Percentiles rank a stretch among this genome's conserved stretches.
Conservation (phyloP, 1,140 invertebrate species). For the Berghia stephanieae region DNA sequence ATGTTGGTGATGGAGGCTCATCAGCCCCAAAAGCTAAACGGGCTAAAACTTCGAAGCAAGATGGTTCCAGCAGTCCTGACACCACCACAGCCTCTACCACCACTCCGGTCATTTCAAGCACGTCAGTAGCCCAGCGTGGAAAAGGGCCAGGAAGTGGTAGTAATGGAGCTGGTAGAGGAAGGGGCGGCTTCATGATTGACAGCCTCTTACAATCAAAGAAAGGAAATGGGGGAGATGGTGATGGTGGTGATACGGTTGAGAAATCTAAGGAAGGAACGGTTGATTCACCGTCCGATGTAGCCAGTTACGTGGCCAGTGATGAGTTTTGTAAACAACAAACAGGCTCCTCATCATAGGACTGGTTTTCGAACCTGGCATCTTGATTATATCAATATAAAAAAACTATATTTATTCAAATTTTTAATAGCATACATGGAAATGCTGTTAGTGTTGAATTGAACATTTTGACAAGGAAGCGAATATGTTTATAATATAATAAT, state of each 20-base stretch:
- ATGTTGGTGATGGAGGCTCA: conserved; percentile 15
- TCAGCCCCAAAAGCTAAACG: conserved; percentile 22
- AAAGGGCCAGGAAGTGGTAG: conserved; percentile 7
- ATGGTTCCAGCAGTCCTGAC: neutral
- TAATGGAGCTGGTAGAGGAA: conserved; percentile 33
- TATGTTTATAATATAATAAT: too few relatives aligned
- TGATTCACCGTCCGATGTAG: conserved; percentile 35
- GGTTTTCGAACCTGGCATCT: too few relatives aligned
- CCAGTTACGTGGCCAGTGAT: conserved; percentile 37
- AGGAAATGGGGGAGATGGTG: conserved; percentile 1
- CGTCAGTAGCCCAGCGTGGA: conserved; percentile 11
- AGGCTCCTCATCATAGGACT: too few relatives aligned
- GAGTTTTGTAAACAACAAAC: conserved; percentile 39
- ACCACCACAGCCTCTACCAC: too few relatives aligned
- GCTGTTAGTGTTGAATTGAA: too few relatives aligned
- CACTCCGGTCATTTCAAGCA: too few relatives aligned
- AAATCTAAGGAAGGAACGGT: too few relatives aligned
- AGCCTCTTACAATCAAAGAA: conserved; percentile 34
- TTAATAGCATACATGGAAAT: too few relatives aligned
- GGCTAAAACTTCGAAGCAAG: conserved; percentile 21
- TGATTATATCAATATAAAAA: too few relatives aligned
- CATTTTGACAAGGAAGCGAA: too few relatives aligned
- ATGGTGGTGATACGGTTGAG: conserved; percentile 29
- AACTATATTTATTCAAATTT: too few relatives aligned
- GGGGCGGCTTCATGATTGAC: conserved; percentile 51